Conservation (phyloP, 2,113 vertebrate species). For the Psophia crepitans region DNA sequence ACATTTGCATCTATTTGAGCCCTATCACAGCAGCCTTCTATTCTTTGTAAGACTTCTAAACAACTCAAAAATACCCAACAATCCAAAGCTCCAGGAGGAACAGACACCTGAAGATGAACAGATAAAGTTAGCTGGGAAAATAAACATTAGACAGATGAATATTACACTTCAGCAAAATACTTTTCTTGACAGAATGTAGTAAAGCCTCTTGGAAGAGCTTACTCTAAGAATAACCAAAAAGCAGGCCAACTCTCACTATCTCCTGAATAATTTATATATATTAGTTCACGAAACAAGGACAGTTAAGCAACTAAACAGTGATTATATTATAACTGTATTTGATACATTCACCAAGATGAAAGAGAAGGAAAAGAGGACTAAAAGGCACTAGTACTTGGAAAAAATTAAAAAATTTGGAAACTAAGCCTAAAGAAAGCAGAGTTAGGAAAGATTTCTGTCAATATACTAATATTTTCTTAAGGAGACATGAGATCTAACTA, state of each 20-base stretch:
- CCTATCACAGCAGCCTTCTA: constrained; percentile 93
- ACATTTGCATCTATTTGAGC: constrained; percentile 88
- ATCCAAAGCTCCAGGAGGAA: constrained; percentile 91
- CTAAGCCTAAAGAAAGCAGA: not conserved
- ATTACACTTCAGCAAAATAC: not conserved
- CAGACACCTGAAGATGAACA: constrained; percentile 79
- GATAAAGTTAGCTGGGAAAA: not conserved
- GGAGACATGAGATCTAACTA: not conserved
- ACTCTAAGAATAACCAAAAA: not conserved
- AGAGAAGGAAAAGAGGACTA: not conserved
- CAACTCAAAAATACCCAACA: constrained; percentile 99
- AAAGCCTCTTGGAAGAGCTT: not conserved
- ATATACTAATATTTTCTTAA: not conserved
- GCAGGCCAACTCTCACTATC: not conserved
- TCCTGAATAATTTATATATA: not conserved
- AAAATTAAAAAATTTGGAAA: not conserved
- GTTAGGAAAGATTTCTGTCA: not conserved
- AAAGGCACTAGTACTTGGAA: not conserved
- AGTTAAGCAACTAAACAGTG: not conserved
- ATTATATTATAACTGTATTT: not conserved
- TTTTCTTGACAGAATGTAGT: not conserved
- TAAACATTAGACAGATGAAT: not conserved
- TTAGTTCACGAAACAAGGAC: not conserved
- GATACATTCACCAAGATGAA: not conserved
- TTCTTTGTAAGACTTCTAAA: constrained; percentile 94